Base-by-base conservation (phyloP, 2,797 vertebrate genomes). In the Kryptolebias ocellatus region DNA sequence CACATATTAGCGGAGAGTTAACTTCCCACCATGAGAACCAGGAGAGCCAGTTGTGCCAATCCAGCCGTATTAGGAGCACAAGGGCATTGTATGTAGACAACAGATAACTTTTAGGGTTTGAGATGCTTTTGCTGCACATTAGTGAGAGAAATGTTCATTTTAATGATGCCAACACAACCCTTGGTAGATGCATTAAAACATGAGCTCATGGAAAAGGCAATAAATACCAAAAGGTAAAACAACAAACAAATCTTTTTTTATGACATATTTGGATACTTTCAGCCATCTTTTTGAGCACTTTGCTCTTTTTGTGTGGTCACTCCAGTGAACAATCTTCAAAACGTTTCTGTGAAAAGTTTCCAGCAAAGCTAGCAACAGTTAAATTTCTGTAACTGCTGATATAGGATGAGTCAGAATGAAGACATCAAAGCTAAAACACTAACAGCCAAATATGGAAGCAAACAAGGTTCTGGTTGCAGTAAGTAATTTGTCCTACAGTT, bases 21-120 rank as follows among this genome's bases (percentile, higher is more conserved):
- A 85, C 76, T 79, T 75, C 67, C 67, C 83, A 69, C 76, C 67
- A n/a, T 71, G 64, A 76, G 76, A 81, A 76, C 76, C 80, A 67
- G 55, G 59, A 4, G 63, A 79, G 70, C 83, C 64, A 57, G 65
- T 17, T 54, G 51, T 72, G 56, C 74, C 55, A 31, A 15, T 29
- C 63, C 57, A 70, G 54, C 24, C 60, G 60, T 34, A 18, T 57
- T 31, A 24, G 20, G 20, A 24, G 20, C 20, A 54, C 24, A 61
- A 72, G 54, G 14, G 44, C 56, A 44, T 27, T 50, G 9, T 14
- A 16, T 59, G 16, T 47, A 39, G 64, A 53, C 31, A 60, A 20
- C 14, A n/a, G 20, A 15, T 45, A 46, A 45, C 42, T 61, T 65
- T 18, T 18, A 54, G 37, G 29, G 14, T n/a, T 1, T 18, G 11